Evolutionary conservation across 2,797 vertebrate genomes (phyloP), one percentile per base, ranked within the genome.

Genomic region (Peromyscus melanophrys): DNA sequence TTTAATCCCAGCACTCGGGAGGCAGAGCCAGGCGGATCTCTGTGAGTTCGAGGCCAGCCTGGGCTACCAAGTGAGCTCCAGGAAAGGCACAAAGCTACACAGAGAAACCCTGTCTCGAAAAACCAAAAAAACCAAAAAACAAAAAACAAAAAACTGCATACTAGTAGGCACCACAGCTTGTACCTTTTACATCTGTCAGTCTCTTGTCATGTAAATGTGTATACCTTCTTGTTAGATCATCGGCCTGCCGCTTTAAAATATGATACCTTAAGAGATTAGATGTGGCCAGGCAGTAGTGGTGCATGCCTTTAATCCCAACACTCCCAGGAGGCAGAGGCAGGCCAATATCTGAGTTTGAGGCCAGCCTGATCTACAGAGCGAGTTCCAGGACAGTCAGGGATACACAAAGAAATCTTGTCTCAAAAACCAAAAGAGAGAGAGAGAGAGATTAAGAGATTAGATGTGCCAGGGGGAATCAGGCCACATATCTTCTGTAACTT

Each of bases 141-240:
- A n/a, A 63, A 65, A 73, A 31, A 75, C 55, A 37, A 49, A 92
- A n/a, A 86, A 43, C 13, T 81, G 37, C 23, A 95, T 90, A 93
- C 13, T 63, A 21, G 85, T 27, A 77, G 73, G n/a, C 31, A 77
- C 34, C 46, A 65, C 23, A n/a, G 8, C 76, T 61, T 89, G 0
- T 13, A 67, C 23, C 63, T 76, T 90, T 95, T 86, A 94, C 37
- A 27, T 92, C 37, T 89, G 49, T 86, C 82, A 76, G 12, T 95
- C 11, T 71, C 0, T 55, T 89, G 57, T 55, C 82, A 23, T 52
- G 46, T 87, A 76, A 95, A 89, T 17, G 0, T 49, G 34, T n/a
- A 61, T 85, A n/a, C 4, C 29, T 67, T 85, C 43, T 31, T 69
- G 83, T 69, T 52, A 86, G 43, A 86, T 69, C 12, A n/a, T 49